Percentiles rank a stretch among this genome's conserved stretches.
phyloP scores from a whole-genome alignment of 2,113 vertebrate species.

The Callocephalon fimbriatum region DNA sequence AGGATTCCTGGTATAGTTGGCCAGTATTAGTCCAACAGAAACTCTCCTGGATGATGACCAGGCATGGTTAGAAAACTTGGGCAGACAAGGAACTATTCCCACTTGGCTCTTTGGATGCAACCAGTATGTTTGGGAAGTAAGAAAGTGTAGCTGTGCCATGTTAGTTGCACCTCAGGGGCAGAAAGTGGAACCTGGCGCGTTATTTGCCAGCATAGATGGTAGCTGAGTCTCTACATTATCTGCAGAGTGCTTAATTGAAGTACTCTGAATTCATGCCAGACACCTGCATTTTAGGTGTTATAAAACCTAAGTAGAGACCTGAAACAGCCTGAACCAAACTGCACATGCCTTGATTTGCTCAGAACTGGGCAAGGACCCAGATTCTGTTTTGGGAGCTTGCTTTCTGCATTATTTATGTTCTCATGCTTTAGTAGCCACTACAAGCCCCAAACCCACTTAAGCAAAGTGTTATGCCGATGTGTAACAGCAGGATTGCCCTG shows the following conservation, averaged over 20 bases:
- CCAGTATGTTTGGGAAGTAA: not conserved
- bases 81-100: not conserved
- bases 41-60: not conserved
- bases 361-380: constrained; percentile 9
- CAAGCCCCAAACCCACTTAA: not conserved
- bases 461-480: not conserved
- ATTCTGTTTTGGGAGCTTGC: not conserved
- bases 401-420: not conserved
- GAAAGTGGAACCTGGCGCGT: not conserved
- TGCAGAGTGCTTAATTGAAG: not conserved
- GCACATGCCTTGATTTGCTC: not conserved
- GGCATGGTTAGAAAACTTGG: not conserved
- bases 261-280: not conserved
- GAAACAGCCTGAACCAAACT: not conserved
- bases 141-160: not conserved
- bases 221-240: not conserved
- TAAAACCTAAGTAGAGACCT: not conserved
- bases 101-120: not conserved
- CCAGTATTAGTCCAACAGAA: not conserved
- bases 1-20: not conserved
- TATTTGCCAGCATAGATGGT: not conserved
- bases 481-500: not conserved
- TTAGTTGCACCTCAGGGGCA: not conserved
- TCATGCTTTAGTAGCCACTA: not conserved
- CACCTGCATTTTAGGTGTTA: constrained; percentile 49